phyloP scores from a whole-genome alignment of 1,140 invertebrate genomes.

The Brachionus plicatilis region DNA sequence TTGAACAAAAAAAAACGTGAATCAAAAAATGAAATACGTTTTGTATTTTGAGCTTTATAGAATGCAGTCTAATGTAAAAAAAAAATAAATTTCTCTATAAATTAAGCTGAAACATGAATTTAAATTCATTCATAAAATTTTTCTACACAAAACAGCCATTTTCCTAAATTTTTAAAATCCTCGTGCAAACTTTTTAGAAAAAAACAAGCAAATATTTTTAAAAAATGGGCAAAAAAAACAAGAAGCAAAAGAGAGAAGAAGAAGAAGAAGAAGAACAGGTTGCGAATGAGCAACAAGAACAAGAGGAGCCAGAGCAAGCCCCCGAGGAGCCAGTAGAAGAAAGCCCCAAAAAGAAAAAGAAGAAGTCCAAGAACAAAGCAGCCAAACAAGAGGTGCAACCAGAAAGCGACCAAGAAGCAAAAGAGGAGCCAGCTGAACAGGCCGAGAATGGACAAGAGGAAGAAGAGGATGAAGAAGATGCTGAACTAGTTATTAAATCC shows the following conservation, averaged over 20 bases:
- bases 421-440: background rate
- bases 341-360: conserved; percentile 16
- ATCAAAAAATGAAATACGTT: background rate
- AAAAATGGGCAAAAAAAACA: conserved; percentile 37
- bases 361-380: background rate
- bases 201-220: background rate
- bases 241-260: conserved; percentile 7
- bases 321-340: background rate
- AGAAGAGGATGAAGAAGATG: conserved; percentile 22
- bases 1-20: background rate
- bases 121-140: background rate
- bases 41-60: background rate
- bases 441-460: background rate
- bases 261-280: conserved; percentile 26
- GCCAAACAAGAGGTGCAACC: background rate
- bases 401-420: background rate
- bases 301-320: background rate
- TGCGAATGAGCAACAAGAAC: conserved; percentile 24
- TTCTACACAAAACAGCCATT: background rate
- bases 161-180: background rate
- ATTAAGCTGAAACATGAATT: conserved; percentile 10
- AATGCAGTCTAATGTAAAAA: background rate
- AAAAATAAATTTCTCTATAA: background rate
- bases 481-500: background rate
- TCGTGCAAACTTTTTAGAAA: conserved; percentile 1